phyloP scores from a whole-genome alignment of 2,888 invertebrate genomes.

The Pseudococcus longispinus region DNA sequence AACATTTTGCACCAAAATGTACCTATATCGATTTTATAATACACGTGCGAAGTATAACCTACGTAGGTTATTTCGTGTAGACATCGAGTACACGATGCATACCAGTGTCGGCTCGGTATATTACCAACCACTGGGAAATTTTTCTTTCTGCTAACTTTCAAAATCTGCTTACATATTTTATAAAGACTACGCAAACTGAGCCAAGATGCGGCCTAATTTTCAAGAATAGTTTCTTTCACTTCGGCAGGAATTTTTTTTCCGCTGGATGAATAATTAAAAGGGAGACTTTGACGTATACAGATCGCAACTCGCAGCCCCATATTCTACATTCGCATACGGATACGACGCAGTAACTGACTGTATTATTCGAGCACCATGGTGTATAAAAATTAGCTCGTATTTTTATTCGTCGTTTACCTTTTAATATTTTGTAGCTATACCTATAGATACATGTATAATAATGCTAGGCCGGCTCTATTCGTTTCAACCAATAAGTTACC shows the following conservation, averaged over 20 bases:
- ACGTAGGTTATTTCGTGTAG: not conserved
- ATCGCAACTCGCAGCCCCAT: not conserved
- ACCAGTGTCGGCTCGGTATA: not conserved
- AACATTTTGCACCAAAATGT: not conserved
- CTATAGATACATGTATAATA: not conserved
- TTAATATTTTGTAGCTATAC: not conserved
- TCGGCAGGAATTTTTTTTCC: not conserved
- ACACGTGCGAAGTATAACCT: not conserved
- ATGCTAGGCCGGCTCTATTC: not conserved
- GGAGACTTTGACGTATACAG: not conserved
- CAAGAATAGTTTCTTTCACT: not conserved
- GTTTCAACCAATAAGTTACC: slow-evolving; percentile 30
- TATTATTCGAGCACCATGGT: not conserved
- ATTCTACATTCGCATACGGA: too few relatives aligned
- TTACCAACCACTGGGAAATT: slow-evolving; percentile 31
- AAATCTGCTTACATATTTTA: slow-evolving; percentile 36
- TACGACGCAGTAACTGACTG: not conserved
- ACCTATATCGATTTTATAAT: not conserved
- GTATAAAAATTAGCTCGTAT: not conserved
- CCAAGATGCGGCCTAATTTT: slow-evolving; percentile 55
- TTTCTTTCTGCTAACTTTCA: slow-evolving; percentile 36
- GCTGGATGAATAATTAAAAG: slow-evolving; percentile 44
- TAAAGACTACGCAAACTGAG: slow-evolving; percentile 47
- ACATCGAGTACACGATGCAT: not conserved
- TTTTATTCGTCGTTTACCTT: too few relatives aligned